Evolutionary conservation across 1,140 invertebrate genomes (phyloP), one percentile per base, ranked within the genome.

Genomic region (Pollicipes pollicipes): DNA sequence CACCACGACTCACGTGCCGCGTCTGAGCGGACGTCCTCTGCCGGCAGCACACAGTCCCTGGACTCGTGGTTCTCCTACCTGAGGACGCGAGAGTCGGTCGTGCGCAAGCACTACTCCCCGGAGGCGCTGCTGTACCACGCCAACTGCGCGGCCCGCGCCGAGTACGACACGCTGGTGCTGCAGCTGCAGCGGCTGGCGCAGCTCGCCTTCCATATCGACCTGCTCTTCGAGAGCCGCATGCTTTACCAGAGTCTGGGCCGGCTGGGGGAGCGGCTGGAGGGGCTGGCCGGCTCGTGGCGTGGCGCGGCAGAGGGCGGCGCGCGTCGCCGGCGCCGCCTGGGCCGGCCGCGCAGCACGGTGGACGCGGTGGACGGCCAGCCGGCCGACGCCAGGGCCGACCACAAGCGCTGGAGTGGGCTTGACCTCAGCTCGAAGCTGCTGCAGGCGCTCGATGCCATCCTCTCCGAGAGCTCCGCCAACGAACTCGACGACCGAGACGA

Each of bases 31-130:
- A n/a, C n/a, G n/a, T n/a, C n/a, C n/a, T n/a, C n/a, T n/a, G n/a
- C 35, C 70, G 68, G 71, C 80, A 90, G 88, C 80, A 84, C 90
- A 71, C 83, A 88, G 68, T 88, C 90, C 66, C 80, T 94, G 74
- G 90, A 91, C 75, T 90, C 90, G 31, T 94, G 90, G 90, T 84
- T 91, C 72, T 88, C 88, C 29, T 92, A 91, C 76, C 80, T 93
- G 24, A 84, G 88, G 73, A 90, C 89, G 2, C 84, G 90, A 69
- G 90, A 93, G 78, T 87, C 87, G 21, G 84, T 93, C 17, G 80
- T 92, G n/a, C 84, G 85, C 28, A 90, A 90, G 76, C 90, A 92
- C 78, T 94, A 93, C 77, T 85, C 83, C 28, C 82, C 83, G 16
- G 86, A 86, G 73, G 87, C 88, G 37, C 81, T 93, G 58, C 80